phyloP scores from a whole-genome alignment of 2,888 invertebrate genomes.

The Oxystoma pomonae region DNA sequence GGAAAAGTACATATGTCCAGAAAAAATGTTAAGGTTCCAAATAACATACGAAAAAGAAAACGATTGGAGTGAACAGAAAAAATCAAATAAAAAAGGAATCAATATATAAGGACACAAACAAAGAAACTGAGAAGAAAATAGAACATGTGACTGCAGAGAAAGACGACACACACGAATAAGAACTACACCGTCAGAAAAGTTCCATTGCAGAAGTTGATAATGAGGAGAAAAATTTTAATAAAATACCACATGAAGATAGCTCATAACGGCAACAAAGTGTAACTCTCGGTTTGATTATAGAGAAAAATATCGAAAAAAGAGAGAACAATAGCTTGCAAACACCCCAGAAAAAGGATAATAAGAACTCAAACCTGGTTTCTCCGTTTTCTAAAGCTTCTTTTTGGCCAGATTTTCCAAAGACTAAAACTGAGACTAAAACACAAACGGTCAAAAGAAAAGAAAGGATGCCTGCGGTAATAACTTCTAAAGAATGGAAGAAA shows the following conservation, averaged over 20 bases:
- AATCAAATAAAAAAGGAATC: no score
- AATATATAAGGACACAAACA: no score
- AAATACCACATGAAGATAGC: background rate
- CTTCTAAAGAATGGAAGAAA: slow-evolving; percentile 9
- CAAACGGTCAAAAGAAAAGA: background rate
- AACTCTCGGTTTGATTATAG: no score
- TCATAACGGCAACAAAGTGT: background rate
- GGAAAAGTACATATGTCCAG: no score
- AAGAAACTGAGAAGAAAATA: background rate
- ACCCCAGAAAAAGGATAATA: background rate
- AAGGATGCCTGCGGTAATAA: slow-evolving; percentile 2
- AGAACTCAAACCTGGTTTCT: background rate
- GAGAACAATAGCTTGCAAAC: background rate
- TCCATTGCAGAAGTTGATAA: background rate
- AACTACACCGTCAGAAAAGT: background rate
- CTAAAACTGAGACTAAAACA: slow-evolving; percentile 3
- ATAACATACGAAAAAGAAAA: background rate
- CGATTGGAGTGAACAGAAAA: background rate
- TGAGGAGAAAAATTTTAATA: background rate
- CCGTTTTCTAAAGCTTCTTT: slow-evolving; percentile 1
- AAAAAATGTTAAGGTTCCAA: background rate
- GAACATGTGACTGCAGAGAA: background rate
- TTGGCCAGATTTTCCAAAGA: background rate
- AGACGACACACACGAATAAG: background rate
- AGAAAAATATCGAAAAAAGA: background rate